Percentiles rank a stretch among this genome's conserved stretches.
Conservation (phyloP, 2,113 vertebrate species). For the Spizaetus ornatus region DNA sequence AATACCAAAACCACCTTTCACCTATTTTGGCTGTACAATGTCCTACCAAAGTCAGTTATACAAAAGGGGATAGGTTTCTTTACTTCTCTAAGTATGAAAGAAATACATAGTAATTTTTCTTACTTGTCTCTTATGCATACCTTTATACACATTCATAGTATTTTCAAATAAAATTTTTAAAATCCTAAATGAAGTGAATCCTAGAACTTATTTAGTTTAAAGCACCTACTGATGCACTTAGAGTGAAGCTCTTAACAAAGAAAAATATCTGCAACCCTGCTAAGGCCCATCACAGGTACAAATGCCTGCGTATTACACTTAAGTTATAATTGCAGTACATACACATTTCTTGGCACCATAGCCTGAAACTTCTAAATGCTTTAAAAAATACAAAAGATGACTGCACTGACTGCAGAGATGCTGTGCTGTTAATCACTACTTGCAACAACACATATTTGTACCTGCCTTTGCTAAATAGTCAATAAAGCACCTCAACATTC, state of each 20-base stretch:
- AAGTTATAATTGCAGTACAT: not conserved
- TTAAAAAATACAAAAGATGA: not conserved
- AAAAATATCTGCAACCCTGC: not conserved
- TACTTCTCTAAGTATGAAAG: not conserved
- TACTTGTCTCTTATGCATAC: not conserved
- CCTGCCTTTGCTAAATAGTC: not conserved
- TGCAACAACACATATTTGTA: accelerated
- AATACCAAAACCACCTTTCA: not conserved
- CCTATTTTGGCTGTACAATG: not conserved
- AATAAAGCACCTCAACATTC: not conserved
- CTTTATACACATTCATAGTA: not conserved
- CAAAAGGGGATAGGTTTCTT: not conserved
- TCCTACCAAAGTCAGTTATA: not conserved
- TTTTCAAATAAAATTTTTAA: not conserved
- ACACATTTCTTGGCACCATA: not conserved
- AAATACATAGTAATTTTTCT: not conserved
- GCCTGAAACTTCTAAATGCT: not conserved
- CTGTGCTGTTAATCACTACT: not conserved
- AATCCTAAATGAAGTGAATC: not conserved
- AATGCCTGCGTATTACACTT: not conserved
- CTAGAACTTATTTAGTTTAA: not conserved
- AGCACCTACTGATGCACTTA: not conserved
- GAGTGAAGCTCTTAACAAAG: not conserved
- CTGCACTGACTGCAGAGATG: not conserved
- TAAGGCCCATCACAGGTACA: not conserved